These are phyloP conservation scores for Platycheirus albimanus DNA, from an alignment of 2,888 invertebrate species.

Conservation along the genomic window DNA sequence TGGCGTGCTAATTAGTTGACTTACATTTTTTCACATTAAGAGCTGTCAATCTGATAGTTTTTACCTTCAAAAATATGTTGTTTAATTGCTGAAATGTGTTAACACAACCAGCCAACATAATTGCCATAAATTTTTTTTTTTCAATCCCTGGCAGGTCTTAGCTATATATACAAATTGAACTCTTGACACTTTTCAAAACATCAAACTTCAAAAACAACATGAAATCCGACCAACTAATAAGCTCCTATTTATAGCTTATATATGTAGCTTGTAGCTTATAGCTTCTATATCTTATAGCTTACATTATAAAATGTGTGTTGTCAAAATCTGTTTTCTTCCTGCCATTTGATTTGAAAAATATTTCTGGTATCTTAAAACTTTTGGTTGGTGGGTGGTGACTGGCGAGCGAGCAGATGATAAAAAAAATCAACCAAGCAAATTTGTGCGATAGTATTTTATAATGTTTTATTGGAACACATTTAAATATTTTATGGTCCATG, in stretches of 20 bases:
- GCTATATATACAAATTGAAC: no score
- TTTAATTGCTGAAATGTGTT: neutral
- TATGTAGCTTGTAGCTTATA: no score
- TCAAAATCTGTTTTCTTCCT: constrained; percentile 16
- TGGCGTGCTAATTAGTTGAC: no score
- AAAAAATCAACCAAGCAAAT: constrained; percentile 6
- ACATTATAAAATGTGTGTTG: constrained; percentile 5
- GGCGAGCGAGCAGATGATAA: neutral
- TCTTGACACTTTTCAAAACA: no score
- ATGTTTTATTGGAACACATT: constrained; percentile 21
- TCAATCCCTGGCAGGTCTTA: constrained; percentile 4
- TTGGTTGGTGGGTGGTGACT: constrained; percentile 2
- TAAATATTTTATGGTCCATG: constrained; percentile 20
- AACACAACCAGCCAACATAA: neutral
- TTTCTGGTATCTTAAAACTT: constrained; percentile 3
- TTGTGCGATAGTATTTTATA: neutral
- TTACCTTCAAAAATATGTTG: neutral
- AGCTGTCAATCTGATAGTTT: no score
- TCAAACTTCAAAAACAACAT: constrained; percentile 14
- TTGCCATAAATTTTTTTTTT: constrained; percentile 11
- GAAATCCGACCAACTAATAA: constrained; percentile 5
- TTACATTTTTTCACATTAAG: no score
- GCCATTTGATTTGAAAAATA: constrained; percentile 13
- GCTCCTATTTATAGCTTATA: constrained; percentile 7
- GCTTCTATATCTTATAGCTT: no score